Conservation (phyloP, 2,797 vertebrate genomes). For the Scleropages formosus region DNA sequence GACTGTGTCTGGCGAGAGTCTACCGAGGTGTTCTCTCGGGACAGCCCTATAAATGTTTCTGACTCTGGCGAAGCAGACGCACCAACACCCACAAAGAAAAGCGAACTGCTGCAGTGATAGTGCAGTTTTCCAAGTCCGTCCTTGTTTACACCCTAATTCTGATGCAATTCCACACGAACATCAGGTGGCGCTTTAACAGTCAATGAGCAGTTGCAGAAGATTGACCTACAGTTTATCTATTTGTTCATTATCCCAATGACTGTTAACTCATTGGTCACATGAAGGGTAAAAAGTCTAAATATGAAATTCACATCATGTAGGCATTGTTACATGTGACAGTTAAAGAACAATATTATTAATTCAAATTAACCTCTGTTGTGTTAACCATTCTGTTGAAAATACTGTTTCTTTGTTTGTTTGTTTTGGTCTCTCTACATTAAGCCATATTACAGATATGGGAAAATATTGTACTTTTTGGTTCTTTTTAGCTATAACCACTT, state of each 20-base stretch:
- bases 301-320: neutral
- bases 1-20: conserved; percentile 98
- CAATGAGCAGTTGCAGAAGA: neutral
- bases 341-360: conserved; percentile 15
- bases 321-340: conserved; percentile 3
- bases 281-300: conserved; percentile 11
- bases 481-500: conserved; percentile 48
- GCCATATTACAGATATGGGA: conserved; percentile 59
- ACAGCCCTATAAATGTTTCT: conserved; percentile 94
- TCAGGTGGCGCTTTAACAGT: neutral
- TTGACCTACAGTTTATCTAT: neutral
- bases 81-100: conserved; percentile 92
- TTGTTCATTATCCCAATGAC: neutral
- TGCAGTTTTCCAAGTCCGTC: conserved; percentile 69
- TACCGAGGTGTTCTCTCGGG: conserved; percentile 95
- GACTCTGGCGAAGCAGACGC: conserved; percentile 87
- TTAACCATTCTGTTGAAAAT: neutral
- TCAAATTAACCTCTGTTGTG: neutral
- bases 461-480: conserved; percentile 59
- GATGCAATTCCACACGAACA: conserved; percentile 73
- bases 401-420: conserved; percentile 21
- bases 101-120: conserved; percentile 82
- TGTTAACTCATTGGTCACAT: conserved; percentile 15
- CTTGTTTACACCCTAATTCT: conserved; percentile 77
- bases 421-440: conserved; percentile 62